Evolutionary conservation across 2,888 invertebrate genomes (phyloP), one percentile per base, ranked within the genome.

Genomic region (Serripes groenlandicus): DNA sequence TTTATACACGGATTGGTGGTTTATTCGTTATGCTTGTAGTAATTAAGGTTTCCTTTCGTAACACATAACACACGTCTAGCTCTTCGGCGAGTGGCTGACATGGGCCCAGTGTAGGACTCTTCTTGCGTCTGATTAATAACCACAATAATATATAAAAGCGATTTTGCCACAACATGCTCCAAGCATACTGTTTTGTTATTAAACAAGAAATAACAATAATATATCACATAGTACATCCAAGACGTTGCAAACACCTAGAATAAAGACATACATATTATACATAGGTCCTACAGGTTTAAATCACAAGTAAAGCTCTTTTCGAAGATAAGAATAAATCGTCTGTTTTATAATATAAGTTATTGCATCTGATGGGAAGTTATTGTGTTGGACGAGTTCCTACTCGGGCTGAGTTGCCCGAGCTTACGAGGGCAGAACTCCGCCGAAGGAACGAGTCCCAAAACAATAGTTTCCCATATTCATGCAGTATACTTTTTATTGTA

Each of bases 11-110:
- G 28, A 26, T 9, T 62, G 62, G 42, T 66, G 68, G 26, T 75
- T 75, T 70, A 70, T 34, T 71, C 75, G 35, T 80, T 71, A 23
- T 60, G 52, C 66, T 80, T 85, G 81, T 85, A 90, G 78, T 85
- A 88, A 62, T 83, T 77, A 58, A 66, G 66, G 66, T 89, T 84
- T 71, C 83, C 85, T 75, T 82, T 85, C 77, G 88, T 88, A 75
- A 88, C 87, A 69, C 89, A 87, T 21, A 91, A 83, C 9, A 89
- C 89, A 60, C 89, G 79, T 66, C 91, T 86, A 49, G 89, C 87
- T 58, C 86, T 82, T 69, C 90, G 75, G 70, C 91, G 81, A 28
- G 88, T 87, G 35, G 88, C 78, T 23, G 88, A 86, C 86, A 90
- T 88, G 28, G 89, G 89, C 37, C 72, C 71, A 60, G 71, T 83